Evolutionary conservation across 2,113 vertebrate genomes (phyloP), one percentile per base, ranked within the genome.

Genomic region (Stegastes partitus): DNA sequence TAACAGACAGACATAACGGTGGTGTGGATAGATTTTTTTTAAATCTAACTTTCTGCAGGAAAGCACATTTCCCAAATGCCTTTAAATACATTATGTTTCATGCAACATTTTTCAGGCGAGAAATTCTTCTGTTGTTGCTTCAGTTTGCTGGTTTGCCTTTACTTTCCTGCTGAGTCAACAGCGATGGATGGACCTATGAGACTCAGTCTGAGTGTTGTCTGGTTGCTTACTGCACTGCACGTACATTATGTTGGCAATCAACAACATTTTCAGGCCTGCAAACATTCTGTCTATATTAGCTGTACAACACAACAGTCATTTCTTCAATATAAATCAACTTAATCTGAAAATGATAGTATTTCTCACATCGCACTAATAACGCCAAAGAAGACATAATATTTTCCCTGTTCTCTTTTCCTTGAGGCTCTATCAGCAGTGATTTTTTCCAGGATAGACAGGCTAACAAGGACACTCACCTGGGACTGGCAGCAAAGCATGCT

Each of bases 401-500:
- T 51, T 42, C 1, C 9, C 25, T n/a, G 8, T 19, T 42, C 21
- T 55, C n/a, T 5, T 19, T 42, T 25, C 45, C n/a, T 5, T 11
- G 69, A 14, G 23, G 19, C 44, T 56, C 15, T 54, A 9, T 47
- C 23, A 70, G 61, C 18, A 23, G 18, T 58, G 39, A 2, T 58
- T 58, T 53, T 58, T 61, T 22, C 53, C 5, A 31, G 10, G 16
- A 74, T 22, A 31, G 26, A 3, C 5, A 71, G 37, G 39, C 22
- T 21, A n/a, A 57, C 42, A 47, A 67, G 55, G 25, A 65, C 14
- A 25, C n/a, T 57, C 12, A 64, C 55, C 18, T 34, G 19, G 47
- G 28, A 26, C 15, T 25, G 37, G 16, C 23, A 23, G 34, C 64
- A 73, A 62, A 67, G 67, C 68, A 79, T 76, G 45, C 23, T 75